Evolutionary conservation across 2,113 vertebrate genomes (phyloP).

Genomic region (Gulo gulo): DNA sequence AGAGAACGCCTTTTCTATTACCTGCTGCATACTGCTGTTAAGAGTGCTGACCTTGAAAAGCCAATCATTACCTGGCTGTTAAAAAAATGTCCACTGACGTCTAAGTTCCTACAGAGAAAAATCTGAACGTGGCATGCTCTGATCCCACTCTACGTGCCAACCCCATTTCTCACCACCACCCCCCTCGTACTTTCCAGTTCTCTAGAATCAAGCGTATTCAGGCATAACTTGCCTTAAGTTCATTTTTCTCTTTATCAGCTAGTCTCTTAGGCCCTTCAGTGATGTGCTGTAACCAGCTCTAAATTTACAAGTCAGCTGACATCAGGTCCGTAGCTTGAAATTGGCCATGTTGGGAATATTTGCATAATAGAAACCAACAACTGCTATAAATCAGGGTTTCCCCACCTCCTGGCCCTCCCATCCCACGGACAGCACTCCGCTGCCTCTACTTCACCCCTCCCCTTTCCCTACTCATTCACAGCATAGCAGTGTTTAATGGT

Average conservation of each 20-base stretch:
- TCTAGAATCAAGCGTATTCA: not conserved
- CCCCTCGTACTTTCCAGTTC: not conserved
- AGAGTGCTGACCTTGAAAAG: not conserved
- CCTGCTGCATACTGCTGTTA: not conserved
- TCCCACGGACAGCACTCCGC: not conserved
- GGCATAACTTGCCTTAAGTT: not conserved
- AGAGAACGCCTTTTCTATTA: not conserved
- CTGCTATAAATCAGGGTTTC: not conserved
- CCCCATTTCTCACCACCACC: not conserved
- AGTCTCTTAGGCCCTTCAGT: not conserved
- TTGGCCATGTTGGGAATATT: not conserved
- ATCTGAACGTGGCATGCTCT: not conserved
- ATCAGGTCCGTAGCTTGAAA: not conserved
- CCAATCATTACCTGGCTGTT: not conserved
- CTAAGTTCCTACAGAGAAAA: not conserved
- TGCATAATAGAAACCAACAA: not conserved
- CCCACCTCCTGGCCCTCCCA: rapidly evolving
- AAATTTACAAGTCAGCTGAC: not conserved
- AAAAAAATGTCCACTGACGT: not conserved
- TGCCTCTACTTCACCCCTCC: not conserved
- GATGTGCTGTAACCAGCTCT: not conserved
- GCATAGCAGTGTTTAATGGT: not conserved
- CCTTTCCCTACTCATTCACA: not conserved
- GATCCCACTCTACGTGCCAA: not conserved
- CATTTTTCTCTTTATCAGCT: not conserved